Conservation (phyloP, 2,888 invertebrate species). For the Brachyptera putata region DNA sequence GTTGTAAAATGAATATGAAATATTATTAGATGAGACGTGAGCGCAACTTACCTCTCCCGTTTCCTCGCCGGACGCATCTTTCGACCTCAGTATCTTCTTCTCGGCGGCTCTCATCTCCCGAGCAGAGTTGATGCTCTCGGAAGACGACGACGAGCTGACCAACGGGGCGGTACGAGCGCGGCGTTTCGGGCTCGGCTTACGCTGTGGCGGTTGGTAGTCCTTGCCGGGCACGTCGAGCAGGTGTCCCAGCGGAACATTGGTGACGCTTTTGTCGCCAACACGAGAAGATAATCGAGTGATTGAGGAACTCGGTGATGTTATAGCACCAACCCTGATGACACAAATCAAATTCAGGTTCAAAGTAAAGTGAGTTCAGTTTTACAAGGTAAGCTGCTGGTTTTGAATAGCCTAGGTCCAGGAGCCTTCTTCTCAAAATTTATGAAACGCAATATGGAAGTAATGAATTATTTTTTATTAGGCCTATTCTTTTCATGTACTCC, state of each 20-base stretch:
- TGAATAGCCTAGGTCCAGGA: too few species aligned
- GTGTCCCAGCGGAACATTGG: conserved; percentile 39
- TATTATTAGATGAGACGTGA: too few species aligned
- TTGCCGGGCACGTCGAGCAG: conserved; percentile 59
- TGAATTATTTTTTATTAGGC: too few species aligned
- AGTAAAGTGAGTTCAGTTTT: too few species aligned
- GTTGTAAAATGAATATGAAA: too few species aligned
- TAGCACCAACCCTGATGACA: neutral
- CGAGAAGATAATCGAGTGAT: neutral
- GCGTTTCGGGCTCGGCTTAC: conserved; percentile 56
- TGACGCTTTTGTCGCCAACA: conserved; percentile 28
- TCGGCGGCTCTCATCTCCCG: conserved; percentile 33
- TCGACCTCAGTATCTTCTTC: conserved; percentile 38
- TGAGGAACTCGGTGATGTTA: neutral
- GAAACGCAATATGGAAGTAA: too few species aligned
- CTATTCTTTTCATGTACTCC: too few species aligned
- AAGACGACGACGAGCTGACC: conserved; percentile 56
- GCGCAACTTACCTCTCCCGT: conserved; percentile 48
- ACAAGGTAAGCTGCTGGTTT: too few species aligned
- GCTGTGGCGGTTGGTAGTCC: conserved; percentile 38
- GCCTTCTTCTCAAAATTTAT: too few species aligned
- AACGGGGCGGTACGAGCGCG: conserved; percentile 52
- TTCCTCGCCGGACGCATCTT: conserved; percentile 49
- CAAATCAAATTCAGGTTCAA: too few species aligned
- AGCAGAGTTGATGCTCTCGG: conserved; percentile 55